A percentile compares a stretch with the other conserved stretches of the same genome.
phyloP scores from a whole-genome alignment of 2,888 invertebrate genomes.

The Acanthosepion esculentum region DNA sequence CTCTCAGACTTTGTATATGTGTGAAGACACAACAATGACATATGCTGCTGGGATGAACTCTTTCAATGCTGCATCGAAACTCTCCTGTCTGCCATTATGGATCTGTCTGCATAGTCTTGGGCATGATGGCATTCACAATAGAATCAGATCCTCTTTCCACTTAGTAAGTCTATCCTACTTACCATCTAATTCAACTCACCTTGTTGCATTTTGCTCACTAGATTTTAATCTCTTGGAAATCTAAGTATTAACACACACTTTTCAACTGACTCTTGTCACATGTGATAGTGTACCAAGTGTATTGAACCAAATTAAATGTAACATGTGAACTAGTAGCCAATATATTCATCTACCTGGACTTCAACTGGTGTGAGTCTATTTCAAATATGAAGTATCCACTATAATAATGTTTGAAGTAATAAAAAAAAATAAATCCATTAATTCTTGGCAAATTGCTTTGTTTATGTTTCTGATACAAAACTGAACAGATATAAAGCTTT shows the following conservation, averaged over 20 bases:
- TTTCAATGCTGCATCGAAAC: conserved; percentile 78
- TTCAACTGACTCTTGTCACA: neutral
- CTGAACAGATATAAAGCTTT: no score
- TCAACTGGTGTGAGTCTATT: no score
- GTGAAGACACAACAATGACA: conserved; percentile 70
- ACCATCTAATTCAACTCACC: neutral
- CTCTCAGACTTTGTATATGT: conserved; percentile 73
- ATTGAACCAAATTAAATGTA: no score
- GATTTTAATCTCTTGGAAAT: neutral
- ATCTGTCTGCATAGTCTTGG: conserved; percentile 80
- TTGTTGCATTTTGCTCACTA: neutral
- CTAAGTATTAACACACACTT: neutral
- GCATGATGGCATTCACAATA: conserved; percentile 82
- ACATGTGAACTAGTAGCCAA: no score
- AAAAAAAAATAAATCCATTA: no score
- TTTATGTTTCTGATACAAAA: no score
- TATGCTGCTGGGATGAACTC: conserved; percentile 78
- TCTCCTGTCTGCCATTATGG: conserved; percentile 90
- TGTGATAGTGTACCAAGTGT: no score
- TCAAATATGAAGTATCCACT: no score
- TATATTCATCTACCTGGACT: no score
- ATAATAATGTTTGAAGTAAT: no score
- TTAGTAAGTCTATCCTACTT: conserved; percentile 74
- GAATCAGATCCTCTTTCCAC: conserved; percentile 85
- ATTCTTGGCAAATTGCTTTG: no score